phyloP scores from a whole-genome alignment of 37 sponge, comb jelly and placozoan species.

The Corticium candelabrum region DNA sequence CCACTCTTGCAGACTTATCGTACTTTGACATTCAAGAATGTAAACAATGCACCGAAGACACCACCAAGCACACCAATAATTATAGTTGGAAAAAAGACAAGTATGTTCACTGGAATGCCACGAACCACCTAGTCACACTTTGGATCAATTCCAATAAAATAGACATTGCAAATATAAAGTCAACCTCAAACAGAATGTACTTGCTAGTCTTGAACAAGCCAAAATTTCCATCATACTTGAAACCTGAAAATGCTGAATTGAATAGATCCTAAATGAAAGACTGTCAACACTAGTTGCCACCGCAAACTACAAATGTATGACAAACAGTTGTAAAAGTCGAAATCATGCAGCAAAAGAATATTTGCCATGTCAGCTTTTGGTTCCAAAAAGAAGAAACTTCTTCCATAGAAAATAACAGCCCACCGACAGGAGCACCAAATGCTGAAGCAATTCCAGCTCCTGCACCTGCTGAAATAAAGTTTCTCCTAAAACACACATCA shows the following conservation, averaged over 20 bases:
- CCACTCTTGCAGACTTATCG: neutral
- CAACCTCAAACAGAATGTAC: conserved; percentile 31
- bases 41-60: conserved; percentile 31
- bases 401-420: conserved; percentile 39
- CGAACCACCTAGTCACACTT: conserved; percentile 5
- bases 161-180: neutral
- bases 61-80: conserved; percentile 30
- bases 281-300: neutral
- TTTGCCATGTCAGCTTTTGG: conserved; percentile 36
- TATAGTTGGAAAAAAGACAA: conserved; percentile 26
- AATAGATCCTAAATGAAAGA: conserved; percentile 30
- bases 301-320: neutral
- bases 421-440: conserved; percentile 43
- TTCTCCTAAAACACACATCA: conserved; percentile 13
- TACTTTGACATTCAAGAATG: conserved; percentile 32
- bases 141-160: neutral
- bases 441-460: conserved; percentile 38
- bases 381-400: conserved; percentile 43
- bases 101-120: conserved; percentile 25
- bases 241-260: conserved; percentile 29
- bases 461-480: conserved; percentile 34
- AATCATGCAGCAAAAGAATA: conserved; percentile 43
- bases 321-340: conserved; percentile 37
- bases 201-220: conserved; percentile 28
- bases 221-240: conserved; percentile 27